Evolutionary conservation across 1,140 invertebrate species (phyloP), one percentile per base, ranked within the genome.

Genomic region (Lordiphosa mommai): DNA sequence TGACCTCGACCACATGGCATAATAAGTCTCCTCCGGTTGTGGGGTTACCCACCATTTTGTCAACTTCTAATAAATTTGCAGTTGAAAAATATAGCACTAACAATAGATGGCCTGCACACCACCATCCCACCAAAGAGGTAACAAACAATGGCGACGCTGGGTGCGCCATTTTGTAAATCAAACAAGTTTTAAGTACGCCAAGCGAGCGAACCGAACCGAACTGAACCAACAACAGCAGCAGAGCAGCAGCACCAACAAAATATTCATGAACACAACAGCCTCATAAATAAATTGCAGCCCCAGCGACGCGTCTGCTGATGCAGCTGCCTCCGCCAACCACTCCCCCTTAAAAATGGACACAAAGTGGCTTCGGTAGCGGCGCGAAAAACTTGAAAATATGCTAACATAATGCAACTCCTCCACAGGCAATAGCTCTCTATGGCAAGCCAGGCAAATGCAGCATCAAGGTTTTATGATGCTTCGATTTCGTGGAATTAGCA

Each of bases 221-320:
- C 32, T 27, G 12, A 32, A 46, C 29, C 44, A 61, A 65, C 44
- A 50, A 9, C 17, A 55, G 57, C 32, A n/a, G 47, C 14, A 12
- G 32, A 47, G 30, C 50, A 64, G 3, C 44, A 57, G 30, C 34
- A 51, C 16, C 32, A 41, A 64, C 60, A 61, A 70, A 70, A 70
- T 70, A 66, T 70, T 70, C 67, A 70, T 70, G 67, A 70, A 70
- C 67, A 70, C 52, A 72, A 60, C 70, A 67, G 70, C 57, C 70
- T 72, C 63, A 72, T 72, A 72, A 72, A 72, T 72, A 72, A 72
- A 72, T 72, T 72, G 48, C 48, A 72, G 43, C 56, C 68, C 52
- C 65, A 61, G 51, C 56, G 53, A 52, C 13, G 23, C 34, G 50
- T 56, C 36, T 48, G 50, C 47, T 55, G 51, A 66, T 71, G 67